These are phyloP conservation scores for Drosophila merina DNA, from an alignment of 2,888 invertebrate genomes.

Conservation along the genomic window DNA sequence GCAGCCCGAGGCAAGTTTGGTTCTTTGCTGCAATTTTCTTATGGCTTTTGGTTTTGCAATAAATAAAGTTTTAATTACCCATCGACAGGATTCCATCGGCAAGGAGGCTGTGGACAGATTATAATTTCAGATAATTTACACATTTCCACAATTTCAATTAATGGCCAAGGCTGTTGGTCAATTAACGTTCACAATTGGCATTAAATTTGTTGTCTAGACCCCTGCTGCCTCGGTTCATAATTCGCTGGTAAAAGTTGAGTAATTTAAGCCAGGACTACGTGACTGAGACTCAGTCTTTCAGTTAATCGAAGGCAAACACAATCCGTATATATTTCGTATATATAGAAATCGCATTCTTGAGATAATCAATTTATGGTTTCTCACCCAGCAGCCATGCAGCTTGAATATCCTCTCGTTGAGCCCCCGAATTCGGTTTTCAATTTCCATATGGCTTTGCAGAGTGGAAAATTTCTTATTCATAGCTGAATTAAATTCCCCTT, in stretches of 20 bases:
- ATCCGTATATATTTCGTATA: slow-evolving; percentile 33
- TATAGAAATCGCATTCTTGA: slow-evolving; percentile 8
- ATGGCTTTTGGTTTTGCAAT: slow-evolving; percentile 29
- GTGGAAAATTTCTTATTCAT: slow-evolving; percentile 63
- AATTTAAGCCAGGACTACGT: slow-evolving; percentile 47
- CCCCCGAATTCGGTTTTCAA: slow-evolving; percentile 49
- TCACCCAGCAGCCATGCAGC: slow-evolving; percentile 46
- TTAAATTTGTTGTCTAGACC: slow-evolving; percentile 44
- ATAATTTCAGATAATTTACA: slow-evolving; percentile 49
- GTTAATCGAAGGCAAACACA: slow-evolving; percentile 46
- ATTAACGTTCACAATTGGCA: slow-evolving; percentile 10
- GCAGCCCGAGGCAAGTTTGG: slow-evolving; percentile 27
- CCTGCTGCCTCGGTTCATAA: slow-evolving; percentile 21
- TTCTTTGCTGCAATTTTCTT: slow-evolving; percentile 33
- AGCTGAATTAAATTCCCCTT: slow-evolving; percentile 70
- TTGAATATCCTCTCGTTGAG: slow-evolving; percentile 42
- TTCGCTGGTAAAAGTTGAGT: slow-evolving; percentile 42
- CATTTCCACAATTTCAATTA: slow-evolving; percentile 45
- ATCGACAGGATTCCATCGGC: slow-evolving; percentile 6
- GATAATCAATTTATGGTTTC: slow-evolving; percentile 73
- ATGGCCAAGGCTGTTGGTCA: slow-evolving; percentile 20
- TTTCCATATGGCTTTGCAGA: slow-evolving; percentile 52
- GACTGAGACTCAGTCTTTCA: slow-evolving; percentile 22
- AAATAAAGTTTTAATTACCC: slow-evolving; percentile 66
- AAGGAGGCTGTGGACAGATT: slow-evolving; percentile 25